phyloP scores from a whole-genome alignment of 2,113 vertebrate species.

The Zeus faber region DNA sequence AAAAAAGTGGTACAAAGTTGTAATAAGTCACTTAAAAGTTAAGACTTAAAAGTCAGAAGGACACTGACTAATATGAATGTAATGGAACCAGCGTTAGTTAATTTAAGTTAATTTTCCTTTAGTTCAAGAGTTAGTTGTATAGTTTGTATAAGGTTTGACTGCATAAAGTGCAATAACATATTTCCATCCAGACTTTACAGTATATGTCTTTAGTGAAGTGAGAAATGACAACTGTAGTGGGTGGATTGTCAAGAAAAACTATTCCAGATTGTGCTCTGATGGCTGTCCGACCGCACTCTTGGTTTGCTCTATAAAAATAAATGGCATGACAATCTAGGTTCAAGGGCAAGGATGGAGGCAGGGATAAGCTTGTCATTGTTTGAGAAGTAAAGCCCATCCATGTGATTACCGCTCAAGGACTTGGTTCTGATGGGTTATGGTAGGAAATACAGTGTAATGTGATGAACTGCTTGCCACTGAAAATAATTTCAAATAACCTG shows the following conservation, averaged over 20 bases:
- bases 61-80: too few species aligned
- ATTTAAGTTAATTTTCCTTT: not conserved
- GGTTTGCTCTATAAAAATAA: too few species aligned
- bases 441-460: too few species aligned
- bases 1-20: not conserved
- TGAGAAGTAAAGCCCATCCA: too few species aligned
- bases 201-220: constrained; percentile 31
- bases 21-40: not conserved
- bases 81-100: too few species aligned
- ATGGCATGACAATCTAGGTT: constrained; percentile 52
- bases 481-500: too few species aligned
- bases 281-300: constrained; percentile 32
- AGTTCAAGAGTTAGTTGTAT: not conserved
- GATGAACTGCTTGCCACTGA: too few species aligned
- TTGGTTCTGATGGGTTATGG: too few species aligned
- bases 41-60: not conserved
- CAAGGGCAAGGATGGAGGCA: constrained; percentile 36
- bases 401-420: too few species aligned
- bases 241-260: constrained; percentile 32
- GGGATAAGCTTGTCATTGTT: constrained; percentile 2
- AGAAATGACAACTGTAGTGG: constrained; percentile 33
- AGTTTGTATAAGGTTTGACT: not conserved
- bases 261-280: constrained; percentile 41
- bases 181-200: constrained; percentile 31
- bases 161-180: too few species aligned